Base-by-base conservation (phyloP, 1,140 invertebrate species). In the Triops cancriformis region DNA sequence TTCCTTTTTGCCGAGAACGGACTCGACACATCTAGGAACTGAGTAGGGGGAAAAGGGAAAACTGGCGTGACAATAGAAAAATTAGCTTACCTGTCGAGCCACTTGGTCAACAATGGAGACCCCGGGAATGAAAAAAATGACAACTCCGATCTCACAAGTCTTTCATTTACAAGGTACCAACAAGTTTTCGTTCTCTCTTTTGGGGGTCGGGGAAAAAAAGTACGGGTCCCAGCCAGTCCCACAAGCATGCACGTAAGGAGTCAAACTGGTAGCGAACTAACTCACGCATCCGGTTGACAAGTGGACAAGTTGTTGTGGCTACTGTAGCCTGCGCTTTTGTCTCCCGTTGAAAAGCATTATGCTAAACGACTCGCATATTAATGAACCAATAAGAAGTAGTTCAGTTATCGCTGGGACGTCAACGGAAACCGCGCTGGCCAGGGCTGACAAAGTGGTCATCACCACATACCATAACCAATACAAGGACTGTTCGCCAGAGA, bases 281-380 rank as follows among this genome's bases (percentile, higher is more conserved):
- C 51, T 64, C 51, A 64, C 23, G 51, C 51, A 64, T 64, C 51
- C 51, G 51, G 51, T 64, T 64, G 51, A 64, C 51, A 64, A 64
- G 51, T 64, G 51, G 51, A 64, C 51, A 64, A 64, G 51, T 37
- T 64, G 51, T 64, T 64, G 51, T 64, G 51, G 51, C 51, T 64
- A 64, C 51, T 64, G 51, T 23, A n/a, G 51, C 18, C 51, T 64
- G 14, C 18, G 51, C 51, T 64, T 64, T 64, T 64, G 51, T 64
- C 51, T 64, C 51, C 14, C 51, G 51, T 23, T 64, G 14, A 64
- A 64, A 64, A 64, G 51, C 51, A 64, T 64, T 64, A 64, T 64
- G 51, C 14, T 64, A 64, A 64, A 64, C 51, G 51, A 64, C 18
- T 64, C 51, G 51, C 51, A 64, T 64, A 64, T 64, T 64, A 64